Conservation (phyloP, 2,113 vertebrate genomes). For the Promerops cafer region DNA sequence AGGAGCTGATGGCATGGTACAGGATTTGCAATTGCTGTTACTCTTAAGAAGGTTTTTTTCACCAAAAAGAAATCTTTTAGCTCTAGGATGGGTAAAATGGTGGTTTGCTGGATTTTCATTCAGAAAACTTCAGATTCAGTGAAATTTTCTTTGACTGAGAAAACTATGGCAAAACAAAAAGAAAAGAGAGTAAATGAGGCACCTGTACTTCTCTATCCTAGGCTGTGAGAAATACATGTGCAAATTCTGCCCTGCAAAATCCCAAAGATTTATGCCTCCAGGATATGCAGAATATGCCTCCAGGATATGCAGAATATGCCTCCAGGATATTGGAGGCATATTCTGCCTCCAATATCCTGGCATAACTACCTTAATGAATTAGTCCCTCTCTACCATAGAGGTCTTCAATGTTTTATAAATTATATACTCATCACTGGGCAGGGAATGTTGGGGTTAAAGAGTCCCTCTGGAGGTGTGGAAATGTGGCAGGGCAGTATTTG, state of each 20-base stretch:
- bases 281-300: too few species aligned
- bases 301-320: too few species aligned
- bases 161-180: background rate
- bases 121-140: background rate
- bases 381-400: background rate
- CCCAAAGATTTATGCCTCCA: too few species aligned
- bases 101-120: background rate
- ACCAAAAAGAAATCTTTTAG: background rate
- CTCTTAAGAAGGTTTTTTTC: background rate
- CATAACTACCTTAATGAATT: background rate
- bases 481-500: background rate
- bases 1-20: background rate
- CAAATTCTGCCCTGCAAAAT: background rate
- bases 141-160: background rate
- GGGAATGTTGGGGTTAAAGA: background rate
- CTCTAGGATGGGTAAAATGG: background rate
- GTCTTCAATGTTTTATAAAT: background rate
- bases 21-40: background rate
- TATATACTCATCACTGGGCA: background rate
- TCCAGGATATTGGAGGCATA: too few species aligned
- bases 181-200: background rate
- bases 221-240: background rate
- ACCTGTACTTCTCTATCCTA: background rate
- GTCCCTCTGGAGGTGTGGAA: background rate
- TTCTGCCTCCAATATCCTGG: background rate